Conservation (phyloP, 2,888 invertebrate genomes). For the Harpalus rufipes region DNA sequence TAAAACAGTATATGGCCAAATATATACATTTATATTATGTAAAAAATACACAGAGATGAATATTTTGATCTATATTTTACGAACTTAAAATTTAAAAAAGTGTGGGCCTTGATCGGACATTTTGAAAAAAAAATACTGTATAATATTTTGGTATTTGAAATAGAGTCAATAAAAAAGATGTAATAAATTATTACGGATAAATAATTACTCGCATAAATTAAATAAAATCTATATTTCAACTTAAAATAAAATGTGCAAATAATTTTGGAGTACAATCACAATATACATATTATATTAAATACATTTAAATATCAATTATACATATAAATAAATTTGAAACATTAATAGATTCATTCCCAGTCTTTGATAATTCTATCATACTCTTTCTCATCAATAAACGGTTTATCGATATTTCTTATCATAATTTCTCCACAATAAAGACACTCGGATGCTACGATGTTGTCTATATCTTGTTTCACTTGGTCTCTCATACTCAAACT, state of each 20-base stretch:
- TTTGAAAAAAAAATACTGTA: too few species aligned
- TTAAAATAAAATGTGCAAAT: slow-evolving; percentile 62
- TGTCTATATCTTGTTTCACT: slow-evolving; percentile 90
- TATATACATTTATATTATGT: too few species aligned
- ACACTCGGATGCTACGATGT: slow-evolving; percentile 94
- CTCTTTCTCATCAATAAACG: slow-evolving; percentile 90
- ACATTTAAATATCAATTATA: not conserved
- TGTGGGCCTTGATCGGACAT: too few species aligned
- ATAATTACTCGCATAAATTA: not conserved
- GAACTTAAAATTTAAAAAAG: too few species aligned
- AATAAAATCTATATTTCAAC: slow-evolving; percentile 38
- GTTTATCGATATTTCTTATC: slow-evolving; percentile 93
- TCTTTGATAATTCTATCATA: slow-evolving; percentile 91
- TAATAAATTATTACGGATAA: not conserved
- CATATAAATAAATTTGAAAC: not conserved
- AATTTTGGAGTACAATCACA: slow-evolving; percentile 15
- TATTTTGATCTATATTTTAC: too few species aligned
- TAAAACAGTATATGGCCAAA: too few species aligned
- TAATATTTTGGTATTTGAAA: too few species aligned
- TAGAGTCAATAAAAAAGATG: not conserved
- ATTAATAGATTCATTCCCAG: slow-evolving; percentile 83
- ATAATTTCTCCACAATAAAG: slow-evolving; percentile 95
- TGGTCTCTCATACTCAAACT: slow-evolving; percentile 82
- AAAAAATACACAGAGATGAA: too few species aligned
- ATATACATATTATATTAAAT: slow-evolving; percentile 7